A percentile compares a stretch with the other conserved stretches of the same genome.
Evolutionary conservation across 2,797 vertebrate genomes (phyloP).

Genomic region (Anomalospiza imberbis): DNA sequence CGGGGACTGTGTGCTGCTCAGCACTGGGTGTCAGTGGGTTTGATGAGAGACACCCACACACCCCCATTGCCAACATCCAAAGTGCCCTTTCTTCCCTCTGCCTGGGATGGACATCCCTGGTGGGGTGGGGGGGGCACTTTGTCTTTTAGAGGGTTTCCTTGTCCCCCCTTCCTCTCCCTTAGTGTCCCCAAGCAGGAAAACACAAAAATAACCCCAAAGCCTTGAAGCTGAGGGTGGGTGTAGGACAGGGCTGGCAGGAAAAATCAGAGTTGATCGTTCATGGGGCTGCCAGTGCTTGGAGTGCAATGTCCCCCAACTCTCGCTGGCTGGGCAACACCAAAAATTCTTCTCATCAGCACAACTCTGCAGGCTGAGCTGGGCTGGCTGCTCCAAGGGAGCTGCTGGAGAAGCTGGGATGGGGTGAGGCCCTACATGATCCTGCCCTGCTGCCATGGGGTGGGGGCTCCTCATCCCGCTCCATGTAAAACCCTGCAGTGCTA

Average conservation of each 20-base stretch:
- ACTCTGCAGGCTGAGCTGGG: fast-evolving
- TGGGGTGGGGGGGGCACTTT: background rate
- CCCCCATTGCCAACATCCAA: background rate
- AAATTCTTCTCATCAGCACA: background rate
- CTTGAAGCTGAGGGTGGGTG: background rate
- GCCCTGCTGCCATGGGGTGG: background rate
- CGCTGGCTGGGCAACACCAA: fast-evolving
- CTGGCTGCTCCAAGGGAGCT: background rate
- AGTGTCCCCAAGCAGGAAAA: background rate
- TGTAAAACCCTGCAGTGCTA: background rate
- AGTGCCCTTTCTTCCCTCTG: conserved; percentile 52
- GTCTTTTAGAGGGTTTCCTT: background rate
- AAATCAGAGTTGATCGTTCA: background rate
- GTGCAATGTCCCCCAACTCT: fast-evolving
- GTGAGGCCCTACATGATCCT: fast-evolving
- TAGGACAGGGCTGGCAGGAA: background rate
- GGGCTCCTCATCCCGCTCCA: fast-evolving
- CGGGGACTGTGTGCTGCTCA: conserved; percentile 1
- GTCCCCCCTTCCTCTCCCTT: background rate
- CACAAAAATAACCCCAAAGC: background rate
- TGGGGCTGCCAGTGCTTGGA: background rate
- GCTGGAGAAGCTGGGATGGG: background rate
- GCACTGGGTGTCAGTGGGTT: conserved; percentile 19
- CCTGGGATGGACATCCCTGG: background rate
- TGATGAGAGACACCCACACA: conserved; percentile 51